Evolutionary conservation across 2,888 invertebrate species (phyloP).

Genomic region (Heliconius erato): DNA sequence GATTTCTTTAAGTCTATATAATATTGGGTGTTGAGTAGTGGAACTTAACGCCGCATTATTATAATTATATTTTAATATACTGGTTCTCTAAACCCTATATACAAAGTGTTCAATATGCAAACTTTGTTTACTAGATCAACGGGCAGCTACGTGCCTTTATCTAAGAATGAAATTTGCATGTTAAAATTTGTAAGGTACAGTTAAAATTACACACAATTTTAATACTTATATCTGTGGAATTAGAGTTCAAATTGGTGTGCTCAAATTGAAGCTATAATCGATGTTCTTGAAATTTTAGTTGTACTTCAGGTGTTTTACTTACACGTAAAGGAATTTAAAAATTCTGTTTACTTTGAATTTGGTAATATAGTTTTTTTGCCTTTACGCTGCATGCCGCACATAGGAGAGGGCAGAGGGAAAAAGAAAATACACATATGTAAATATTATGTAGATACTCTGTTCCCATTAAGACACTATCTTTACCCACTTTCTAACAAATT

Average conservation of each 20-base stretch:
- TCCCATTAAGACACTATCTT: too few relatives aligned
- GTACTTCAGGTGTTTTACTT: constrained; percentile 22
- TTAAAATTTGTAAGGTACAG: constrained; percentile 44
- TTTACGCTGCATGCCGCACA: too few relatives aligned
- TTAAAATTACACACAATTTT: constrained; percentile 41
- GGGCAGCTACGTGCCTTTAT: constrained; percentile 44
- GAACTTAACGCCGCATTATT: not conserved
- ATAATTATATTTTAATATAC: not conserved
- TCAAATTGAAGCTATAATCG: not conserved
- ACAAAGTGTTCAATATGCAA: constrained; percentile 49
- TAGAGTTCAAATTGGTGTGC: constrained; percentile 29
- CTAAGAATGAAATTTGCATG: constrained; percentile 51
- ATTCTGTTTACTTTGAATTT: constrained; percentile 5
- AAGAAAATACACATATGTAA: too few relatives aligned
- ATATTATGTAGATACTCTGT: too few relatives aligned
- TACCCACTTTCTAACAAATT: too few relatives aligned
- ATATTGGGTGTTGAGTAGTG: not conserved
- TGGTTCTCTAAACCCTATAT: constrained; percentile 11
- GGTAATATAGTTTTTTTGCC: too few relatives aligned
- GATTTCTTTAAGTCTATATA: too few relatives aligned
- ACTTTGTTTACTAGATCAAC: constrained; percentile 51
- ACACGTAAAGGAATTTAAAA: not conserved
- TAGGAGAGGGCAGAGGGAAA: too few relatives aligned
- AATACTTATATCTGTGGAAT: not conserved
- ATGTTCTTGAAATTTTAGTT: constrained; percentile 30